These are phyloP conservation scores for Busarellus nigricollis DNA, from an alignment of 2,797 vertebrate genomes.

Conservation along the genomic window DNA sequence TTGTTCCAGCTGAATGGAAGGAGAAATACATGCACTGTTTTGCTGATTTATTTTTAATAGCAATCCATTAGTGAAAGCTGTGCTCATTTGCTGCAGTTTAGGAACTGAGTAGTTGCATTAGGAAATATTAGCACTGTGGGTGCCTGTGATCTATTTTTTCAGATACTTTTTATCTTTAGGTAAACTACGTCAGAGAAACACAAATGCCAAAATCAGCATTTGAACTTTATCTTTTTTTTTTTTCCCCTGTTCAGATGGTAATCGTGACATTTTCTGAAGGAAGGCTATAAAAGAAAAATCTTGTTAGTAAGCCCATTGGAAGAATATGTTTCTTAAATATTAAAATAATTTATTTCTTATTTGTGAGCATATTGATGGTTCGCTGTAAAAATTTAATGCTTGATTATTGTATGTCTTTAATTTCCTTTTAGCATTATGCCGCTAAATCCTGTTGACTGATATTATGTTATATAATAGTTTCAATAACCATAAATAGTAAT, in stretches of 20 bases:
- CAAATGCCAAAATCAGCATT: constrained; percentile 40
- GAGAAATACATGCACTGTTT: background rate
- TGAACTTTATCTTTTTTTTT: background rate
- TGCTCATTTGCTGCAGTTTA: background rate
- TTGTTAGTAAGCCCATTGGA: background rate
- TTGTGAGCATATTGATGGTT: background rate
- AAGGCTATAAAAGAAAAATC: background rate
- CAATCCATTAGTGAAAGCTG: background rate
- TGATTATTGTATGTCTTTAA: background rate
- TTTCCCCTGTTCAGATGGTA: background rate
- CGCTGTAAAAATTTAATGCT: background rate
- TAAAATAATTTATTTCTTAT: background rate
- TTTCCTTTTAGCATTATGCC: background rate
- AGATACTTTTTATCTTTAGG: constrained; percentile 8
- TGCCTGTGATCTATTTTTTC: background rate
- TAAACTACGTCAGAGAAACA: background rate
- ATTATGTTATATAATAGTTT: background rate
- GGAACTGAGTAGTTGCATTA: background rate
- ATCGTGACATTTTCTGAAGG: constrained; percentile 26
- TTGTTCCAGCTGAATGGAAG: background rate
- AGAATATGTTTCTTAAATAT: background rate
- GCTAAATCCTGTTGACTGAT: background rate
- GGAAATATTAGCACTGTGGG: background rate
- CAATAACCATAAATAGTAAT: background rate
- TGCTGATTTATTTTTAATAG: constrained; percentile 32